These are phyloP conservation scores for Scalopus aquaticus DNA, from an alignment of 2,113 vertebrate genomes.

Conservation along the genomic window DNA sequence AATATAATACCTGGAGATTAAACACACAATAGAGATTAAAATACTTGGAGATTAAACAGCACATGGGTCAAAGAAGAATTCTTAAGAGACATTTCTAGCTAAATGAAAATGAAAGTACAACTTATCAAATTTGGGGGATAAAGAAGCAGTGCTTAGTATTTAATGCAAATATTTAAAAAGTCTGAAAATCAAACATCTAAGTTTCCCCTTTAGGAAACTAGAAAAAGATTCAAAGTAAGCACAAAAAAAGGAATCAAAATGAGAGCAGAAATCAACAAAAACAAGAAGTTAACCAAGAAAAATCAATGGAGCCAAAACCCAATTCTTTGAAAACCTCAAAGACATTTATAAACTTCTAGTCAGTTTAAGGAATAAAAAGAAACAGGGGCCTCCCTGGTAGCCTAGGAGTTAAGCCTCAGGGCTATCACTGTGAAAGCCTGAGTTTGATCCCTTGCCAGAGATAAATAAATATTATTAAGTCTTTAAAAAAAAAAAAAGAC, in stretches of 20 bases:
- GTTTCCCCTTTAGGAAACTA: neutral
- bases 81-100: neutral
- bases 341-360: neutral
- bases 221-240: constrained; percentile 7
- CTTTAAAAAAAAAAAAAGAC: neutral
- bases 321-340: neutral
- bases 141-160: neutral
- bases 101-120: constrained; percentile 15
- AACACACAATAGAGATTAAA: neutral
- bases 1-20: constrained; percentile 14
- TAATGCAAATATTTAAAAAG: neutral
- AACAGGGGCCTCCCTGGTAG: too few species aligned
- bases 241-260: neutral
- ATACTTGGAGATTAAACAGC: neutral
- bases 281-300: neutral
- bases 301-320: constrained; percentile 19
- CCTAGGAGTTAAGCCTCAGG: too few species aligned
- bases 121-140: neutral
- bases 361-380: neutral
- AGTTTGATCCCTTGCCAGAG: too few species aligned
- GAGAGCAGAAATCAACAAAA: neutral
- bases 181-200: neutral
- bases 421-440: too few species aligned
- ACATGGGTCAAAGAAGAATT: neutral
- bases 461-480: too few species aligned